A percentile compares a stretch with the other conserved stretches of the same genome.
These are phyloP conservation scores for Callaeas wilsoni DNA, from an alignment of 2,113 vertebrate species.

Conservation along the genomic window DNA sequence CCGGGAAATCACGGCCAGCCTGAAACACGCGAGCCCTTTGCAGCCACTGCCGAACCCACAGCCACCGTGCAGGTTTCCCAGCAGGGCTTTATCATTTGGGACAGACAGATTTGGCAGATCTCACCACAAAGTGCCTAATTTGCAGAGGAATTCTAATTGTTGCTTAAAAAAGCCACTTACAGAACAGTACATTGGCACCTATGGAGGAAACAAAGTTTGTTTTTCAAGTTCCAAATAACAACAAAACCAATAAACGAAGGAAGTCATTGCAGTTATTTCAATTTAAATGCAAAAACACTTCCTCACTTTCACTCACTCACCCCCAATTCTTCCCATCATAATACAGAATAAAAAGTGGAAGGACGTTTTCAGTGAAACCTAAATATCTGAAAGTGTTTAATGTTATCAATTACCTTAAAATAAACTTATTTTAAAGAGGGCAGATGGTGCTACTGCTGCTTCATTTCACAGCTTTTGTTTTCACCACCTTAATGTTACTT, in stretches of 20 bases:
- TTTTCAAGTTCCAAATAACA: neutral
- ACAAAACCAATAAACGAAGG: neutral
- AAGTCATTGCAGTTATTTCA: neutral
- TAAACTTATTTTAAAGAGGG: neutral
- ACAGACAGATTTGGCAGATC: neutral
- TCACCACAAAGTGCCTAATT: neutral
- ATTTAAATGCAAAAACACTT: neutral
- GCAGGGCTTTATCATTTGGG: accelerated
- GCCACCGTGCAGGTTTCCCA: accelerated
- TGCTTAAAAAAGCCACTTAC: neutral
- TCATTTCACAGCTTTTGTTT: neutral
- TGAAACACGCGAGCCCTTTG: too few relatives aligned
- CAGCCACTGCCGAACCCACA: too few relatives aligned
- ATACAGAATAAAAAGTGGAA: neutral
- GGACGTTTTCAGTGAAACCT: neutral
- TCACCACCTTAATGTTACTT: neutral
- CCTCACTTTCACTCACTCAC: neutral
- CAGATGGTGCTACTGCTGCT: neutral
- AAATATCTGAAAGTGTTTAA: neutral
- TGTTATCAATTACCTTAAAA: neutral
- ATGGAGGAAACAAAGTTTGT: neutral
- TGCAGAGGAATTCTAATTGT: neutral
- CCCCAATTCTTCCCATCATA: neutral
- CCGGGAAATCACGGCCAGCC: too few relatives aligned
- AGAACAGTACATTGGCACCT: neutral